Base-by-base conservation (phyloP, 37 sponge, comb jelly and placozoan genomes). In the Ephydatia muelleri region DNA sequence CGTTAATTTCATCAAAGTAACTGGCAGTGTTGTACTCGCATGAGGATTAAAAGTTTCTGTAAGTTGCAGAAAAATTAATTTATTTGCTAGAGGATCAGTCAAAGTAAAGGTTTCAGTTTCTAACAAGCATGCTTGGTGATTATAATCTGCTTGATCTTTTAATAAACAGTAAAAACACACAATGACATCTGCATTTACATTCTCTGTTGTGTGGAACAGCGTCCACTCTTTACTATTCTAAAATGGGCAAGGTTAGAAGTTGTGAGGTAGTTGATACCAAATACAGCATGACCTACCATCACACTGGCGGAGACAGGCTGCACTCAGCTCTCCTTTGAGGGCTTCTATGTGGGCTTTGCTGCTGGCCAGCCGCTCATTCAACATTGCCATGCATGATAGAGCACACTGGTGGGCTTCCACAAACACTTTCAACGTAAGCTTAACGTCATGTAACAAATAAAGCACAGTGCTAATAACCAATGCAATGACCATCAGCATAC, bases 401-500 rank as follows among this genome's bases (percentile, higher is more conserved):
- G 78, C 78, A 28, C 49, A 78, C 49, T 78, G 78, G 78, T 78
- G 78, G 39, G 78, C 78, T n/a, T 49, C 49, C 23, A 78, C 49
- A 78, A 78, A 78, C 65, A 19, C 36, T 39, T 49, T 78, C 47
- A 78, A 21, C 78, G 47, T 49, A 39, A 29, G 30, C 78, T 78
- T 26, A 39, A 35, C 23, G 47, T 76, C 21, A 37, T 32, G 39
- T 36, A 1, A 37, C 22, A 36, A 35, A 21, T 37, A 22, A 16
- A 38, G 37, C 8, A 25, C 3, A 36, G 3, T 6, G 36, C 36
- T 8, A 34, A 75, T 23, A 11, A 16, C 5, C 13, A 34, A 33
- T 75, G 4, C 1, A 76, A 14, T 71, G 72, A 71, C 12, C 5
- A 9, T 9, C 30, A 30, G 5, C 30, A 34, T 57, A 57, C 57